These are phyloP conservation scores for Scyliorhinus canicula DNA, from an alignment of 2,797 vertebrate species.

Conservation along the genomic window DNA sequence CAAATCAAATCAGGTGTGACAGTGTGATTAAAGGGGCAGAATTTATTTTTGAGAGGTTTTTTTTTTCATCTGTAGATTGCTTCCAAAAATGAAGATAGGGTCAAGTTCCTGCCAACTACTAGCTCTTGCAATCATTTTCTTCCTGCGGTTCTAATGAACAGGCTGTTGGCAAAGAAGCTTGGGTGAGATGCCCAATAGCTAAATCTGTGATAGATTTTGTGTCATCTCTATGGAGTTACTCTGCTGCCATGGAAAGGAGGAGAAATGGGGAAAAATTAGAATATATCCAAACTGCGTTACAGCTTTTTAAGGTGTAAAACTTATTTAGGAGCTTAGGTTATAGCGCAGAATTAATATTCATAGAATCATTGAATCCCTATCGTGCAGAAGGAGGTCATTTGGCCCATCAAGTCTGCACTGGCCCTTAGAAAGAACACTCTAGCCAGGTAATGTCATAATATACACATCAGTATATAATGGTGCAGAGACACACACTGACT, in stretches of 20 bases:
- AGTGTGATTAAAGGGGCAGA: background rate
- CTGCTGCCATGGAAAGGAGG: background rate
- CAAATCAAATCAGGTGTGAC: background rate
- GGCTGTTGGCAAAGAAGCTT: background rate
- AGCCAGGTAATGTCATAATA: too few species aligned
- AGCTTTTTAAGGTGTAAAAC: background rate
- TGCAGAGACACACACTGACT: too few species aligned
- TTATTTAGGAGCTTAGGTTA: background rate
- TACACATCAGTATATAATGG: too few species aligned
- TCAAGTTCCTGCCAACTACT: background rate
- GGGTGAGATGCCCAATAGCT: background rate
- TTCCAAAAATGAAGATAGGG: background rate
- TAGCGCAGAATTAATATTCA: background rate
- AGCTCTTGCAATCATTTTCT: background rate
- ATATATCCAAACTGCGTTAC: background rate
- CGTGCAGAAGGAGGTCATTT: too few species aligned
- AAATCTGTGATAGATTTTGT: background rate
- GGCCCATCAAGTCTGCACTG: too few species aligned
- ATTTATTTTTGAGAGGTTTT: background rate
- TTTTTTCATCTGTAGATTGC: background rate
- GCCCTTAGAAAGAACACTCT: too few species aligned
- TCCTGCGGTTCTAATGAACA: background rate
- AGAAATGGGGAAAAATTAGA: background rate
- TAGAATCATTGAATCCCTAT: too few species aligned
- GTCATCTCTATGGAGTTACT: background rate